Evolutionary conservation across 2,113 vertebrate species (phyloP).

Genomic region (Cebidichthys violaceus): DNA sequence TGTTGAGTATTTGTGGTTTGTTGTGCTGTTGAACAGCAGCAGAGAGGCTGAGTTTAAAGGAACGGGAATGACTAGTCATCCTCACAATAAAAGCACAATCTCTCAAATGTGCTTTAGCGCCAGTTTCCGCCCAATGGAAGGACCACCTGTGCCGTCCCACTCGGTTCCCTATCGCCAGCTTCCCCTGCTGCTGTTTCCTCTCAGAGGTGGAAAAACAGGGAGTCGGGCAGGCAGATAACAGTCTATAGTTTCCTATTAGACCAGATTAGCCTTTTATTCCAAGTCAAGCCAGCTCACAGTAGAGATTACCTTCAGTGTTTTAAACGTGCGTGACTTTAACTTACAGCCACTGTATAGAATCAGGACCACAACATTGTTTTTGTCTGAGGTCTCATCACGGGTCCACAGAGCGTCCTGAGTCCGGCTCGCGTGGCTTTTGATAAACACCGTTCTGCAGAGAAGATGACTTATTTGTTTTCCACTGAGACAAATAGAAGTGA

Average conservation of each 20-base stretch:
- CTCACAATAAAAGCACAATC: background rate
- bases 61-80: background rate
- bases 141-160: conserved; percentile 49
- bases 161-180: conserved; percentile 21
- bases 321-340: background rate
- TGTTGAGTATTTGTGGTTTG: background rate
- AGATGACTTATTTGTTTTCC: background rate
- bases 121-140: conserved; percentile 40
- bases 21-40: background rate
- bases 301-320: background rate
- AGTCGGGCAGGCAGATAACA: conserved; percentile 38
- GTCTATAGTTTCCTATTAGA: conserved; percentile 17
- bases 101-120: background rate
- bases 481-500: background rate
- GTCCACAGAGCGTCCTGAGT: background rate
- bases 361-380: background rate
- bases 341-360: background rate
- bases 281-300: conserved; percentile 24
- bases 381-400: conserved; percentile 11
- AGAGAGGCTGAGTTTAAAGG: background rate
- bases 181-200: conserved; percentile 54
- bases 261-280: conserved; percentile 24
- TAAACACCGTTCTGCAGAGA: background rate
- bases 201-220: conserved; percentile 33
- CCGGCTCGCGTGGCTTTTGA: background rate